Conservation (phyloP, 2,113 vertebrate genomes). For the Coreoperca whiteheadi region DNA sequence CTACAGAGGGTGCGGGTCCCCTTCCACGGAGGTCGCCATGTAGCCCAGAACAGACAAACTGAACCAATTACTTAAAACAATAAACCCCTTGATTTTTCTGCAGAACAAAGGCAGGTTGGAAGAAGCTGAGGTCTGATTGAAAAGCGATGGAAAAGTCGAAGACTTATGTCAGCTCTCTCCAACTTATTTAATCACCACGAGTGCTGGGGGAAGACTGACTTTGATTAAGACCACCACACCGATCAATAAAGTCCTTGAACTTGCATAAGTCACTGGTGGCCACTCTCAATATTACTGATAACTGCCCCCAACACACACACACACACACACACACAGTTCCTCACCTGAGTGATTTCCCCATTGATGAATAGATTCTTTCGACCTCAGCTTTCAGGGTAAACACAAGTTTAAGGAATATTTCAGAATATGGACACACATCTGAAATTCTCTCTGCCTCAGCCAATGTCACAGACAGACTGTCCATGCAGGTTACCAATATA, state of each 20-base stretch:
- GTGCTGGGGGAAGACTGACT: constrained; percentile 87
- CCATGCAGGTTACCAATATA: constrained; percentile 22
- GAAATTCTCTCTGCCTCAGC: constrained; percentile 18
- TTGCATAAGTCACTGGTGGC: constrained; percentile 87
- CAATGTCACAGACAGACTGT: constrained; percentile 33
- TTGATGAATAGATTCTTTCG: constrained; percentile 47
- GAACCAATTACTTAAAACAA: not conserved
- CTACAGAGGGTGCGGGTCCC: too few relatives aligned
- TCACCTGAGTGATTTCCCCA: constrained; percentile 43
- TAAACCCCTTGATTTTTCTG: not conserved
- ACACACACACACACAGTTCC: not conserved
- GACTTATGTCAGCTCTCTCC: constrained; percentile 82
- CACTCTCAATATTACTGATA: constrained; percentile 84
- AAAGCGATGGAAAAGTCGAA: constrained; percentile 82
- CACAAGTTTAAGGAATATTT: constrained; percentile 40
- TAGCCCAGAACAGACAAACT: too few relatives aligned
- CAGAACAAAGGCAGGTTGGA: not conserved
- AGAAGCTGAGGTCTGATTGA: constrained; percentile 74
- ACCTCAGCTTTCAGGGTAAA: constrained; percentile 50
- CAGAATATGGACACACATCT: constrained; percentile 27
- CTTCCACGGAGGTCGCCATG: too few relatives aligned
- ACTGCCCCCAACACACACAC: constrained; percentile 32
- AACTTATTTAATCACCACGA: constrained; percentile 92
- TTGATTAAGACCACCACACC: constrained; percentile 89
- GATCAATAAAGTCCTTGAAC: constrained; percentile 95